Evolutionary conservation across 2,797 vertebrate species (phyloP).

Genomic region (Myripristis murdjan): DNA sequence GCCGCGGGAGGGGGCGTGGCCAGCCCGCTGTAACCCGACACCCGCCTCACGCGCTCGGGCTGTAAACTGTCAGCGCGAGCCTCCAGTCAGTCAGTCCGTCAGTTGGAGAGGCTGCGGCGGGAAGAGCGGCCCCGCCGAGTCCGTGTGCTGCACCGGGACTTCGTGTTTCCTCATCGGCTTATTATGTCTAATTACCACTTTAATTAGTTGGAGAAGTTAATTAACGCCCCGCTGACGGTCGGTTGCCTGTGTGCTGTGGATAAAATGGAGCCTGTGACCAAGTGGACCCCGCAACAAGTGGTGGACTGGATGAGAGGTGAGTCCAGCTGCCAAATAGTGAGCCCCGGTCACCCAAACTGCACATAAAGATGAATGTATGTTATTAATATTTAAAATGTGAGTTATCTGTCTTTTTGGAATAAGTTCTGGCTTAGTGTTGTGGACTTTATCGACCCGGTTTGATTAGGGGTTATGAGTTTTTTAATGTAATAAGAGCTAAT

Average conservation of each 20-base stretch:
- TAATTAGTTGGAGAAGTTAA: background rate
- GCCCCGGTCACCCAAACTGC: background rate
- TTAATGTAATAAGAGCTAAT: too few relatives aligned
- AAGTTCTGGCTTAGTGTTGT: too few relatives aligned
- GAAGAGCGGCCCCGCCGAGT: too few relatives aligned
- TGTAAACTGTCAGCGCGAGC: background rate
- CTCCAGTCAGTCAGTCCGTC: background rate
- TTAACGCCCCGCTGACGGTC: background rate
- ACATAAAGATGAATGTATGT: too few relatives aligned
- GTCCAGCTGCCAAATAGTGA: slow-evolving; percentile 4
- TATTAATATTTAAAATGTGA: too few relatives aligned
- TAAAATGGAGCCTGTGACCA: slow-evolving; percentile 81
- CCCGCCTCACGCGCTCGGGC: background rate
- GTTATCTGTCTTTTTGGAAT: too few relatives aligned
- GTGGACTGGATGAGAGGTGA: slow-evolving; percentile 84
- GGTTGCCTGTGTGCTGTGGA: background rate
- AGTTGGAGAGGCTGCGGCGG: background rate
- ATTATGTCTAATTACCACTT: slow-evolving; percentile 1
- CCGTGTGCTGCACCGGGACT: background rate
- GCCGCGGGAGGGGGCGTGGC: background rate
- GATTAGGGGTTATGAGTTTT: too few relatives aligned
- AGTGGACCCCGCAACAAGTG: slow-evolving; percentile 81
- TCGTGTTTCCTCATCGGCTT: background rate
- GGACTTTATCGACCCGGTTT: too few relatives aligned
- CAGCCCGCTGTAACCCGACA: background rate